A percentile compares a stretch with the other conserved stretches of the same genome.
phyloP scores from a whole-genome alignment of 2,113 vertebrate genomes.

The Canis aureus region DNA sequence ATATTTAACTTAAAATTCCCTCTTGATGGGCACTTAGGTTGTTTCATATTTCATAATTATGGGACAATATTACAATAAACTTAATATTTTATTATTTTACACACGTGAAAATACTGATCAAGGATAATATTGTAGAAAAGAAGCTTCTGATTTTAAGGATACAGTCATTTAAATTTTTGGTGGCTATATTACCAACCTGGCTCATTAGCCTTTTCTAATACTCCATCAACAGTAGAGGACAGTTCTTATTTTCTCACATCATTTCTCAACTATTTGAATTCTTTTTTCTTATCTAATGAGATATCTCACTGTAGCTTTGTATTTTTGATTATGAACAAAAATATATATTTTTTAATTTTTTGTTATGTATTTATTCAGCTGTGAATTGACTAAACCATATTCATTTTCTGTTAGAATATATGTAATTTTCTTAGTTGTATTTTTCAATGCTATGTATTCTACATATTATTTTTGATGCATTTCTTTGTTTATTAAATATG shows the following conservation, averaged over 20 bases:
- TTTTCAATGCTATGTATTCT: background rate
- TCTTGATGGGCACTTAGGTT: background rate
- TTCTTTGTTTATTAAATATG: background rate
- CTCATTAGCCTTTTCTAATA: background rate
- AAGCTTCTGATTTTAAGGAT: background rate
- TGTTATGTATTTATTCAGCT: background rate
- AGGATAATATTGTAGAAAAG: background rate
- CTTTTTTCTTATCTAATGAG: background rate
- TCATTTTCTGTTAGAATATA: background rate
- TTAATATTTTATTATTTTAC: background rate
- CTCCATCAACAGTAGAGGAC: rapidly evolving
- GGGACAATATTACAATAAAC: background rate
- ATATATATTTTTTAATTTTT: background rate
- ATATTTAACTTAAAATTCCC: background rate
- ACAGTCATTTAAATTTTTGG: background rate
- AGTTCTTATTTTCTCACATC: background rate
- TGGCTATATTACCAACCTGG: background rate
- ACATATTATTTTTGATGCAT: background rate
- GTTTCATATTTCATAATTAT: background rate
- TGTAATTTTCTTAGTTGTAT: background rate
- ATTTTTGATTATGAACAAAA: background rate
- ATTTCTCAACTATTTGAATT: background rate
- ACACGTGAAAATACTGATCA: background rate
- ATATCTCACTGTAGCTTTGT: background rate
- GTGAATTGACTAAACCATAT: background rate